phyloP scores from a whole-genome alignment of 2,888 invertebrate genomes.

The Steinernema carpocapsae region DNA sequence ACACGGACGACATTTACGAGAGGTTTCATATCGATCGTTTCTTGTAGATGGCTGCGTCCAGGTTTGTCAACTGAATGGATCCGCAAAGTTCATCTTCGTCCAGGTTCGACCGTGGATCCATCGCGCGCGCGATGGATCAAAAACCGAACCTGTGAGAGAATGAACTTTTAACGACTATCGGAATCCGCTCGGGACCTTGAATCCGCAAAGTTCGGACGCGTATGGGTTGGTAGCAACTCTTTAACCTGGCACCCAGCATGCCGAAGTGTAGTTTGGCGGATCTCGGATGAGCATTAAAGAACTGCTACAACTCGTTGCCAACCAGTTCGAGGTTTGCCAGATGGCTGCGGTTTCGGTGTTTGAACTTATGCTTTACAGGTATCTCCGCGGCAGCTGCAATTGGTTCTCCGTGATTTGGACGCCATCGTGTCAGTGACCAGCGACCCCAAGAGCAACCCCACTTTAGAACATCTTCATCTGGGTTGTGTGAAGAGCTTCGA shows the following conservation, averaged over 20 bases:
- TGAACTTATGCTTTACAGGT: background rate
- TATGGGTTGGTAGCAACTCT: no score
- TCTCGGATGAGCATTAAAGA: constrained; percentile 55
- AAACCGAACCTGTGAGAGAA: no score
- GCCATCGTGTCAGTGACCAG: constrained; percentile 1
- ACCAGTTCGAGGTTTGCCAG: constrained; percentile 50
- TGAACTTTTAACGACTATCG: no score
- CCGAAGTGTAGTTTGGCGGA: constrained; percentile 61
- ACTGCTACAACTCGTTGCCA: constrained; percentile 52
- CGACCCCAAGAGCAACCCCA: constrained; percentile 18
- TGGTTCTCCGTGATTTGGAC: constrained; percentile 15
- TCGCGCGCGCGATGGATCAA: no score
- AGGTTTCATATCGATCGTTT: no score
- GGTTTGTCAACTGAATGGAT: no score
- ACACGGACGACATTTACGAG: no score
- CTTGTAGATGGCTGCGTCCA: no score
- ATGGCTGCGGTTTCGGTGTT: background rate
- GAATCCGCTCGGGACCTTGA: no score
- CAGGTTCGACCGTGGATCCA: no score
- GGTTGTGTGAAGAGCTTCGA: constrained; percentile 29
- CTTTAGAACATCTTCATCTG: constrained; percentile 2
- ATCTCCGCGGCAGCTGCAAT: constrained; percentile 5
- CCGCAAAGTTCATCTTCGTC: no score
- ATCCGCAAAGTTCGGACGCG: no score
- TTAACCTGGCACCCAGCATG: constrained; percentile 42